Evolutionary conservation across 2,797 vertebrate genomes (phyloP).

Genomic region (Cyprinella venusta): DNA sequence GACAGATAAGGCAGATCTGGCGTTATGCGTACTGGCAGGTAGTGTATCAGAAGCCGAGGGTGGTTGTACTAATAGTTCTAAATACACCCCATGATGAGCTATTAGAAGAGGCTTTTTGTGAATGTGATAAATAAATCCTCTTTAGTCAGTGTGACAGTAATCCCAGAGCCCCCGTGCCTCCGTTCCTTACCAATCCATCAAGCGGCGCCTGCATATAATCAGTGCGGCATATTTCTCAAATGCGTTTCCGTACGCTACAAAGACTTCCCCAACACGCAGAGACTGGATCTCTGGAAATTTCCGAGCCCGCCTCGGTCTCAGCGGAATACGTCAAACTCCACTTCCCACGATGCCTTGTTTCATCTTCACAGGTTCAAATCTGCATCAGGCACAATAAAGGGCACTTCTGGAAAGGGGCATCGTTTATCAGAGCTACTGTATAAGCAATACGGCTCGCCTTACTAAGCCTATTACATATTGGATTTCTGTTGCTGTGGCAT

Average conservation of each 20-base stretch:
- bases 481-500: conserved; percentile 55
- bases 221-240: conserved; percentile 61
- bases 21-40: conserved; percentile 60
- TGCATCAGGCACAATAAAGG: conserved; percentile 39
- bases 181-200: conserved; percentile 64
- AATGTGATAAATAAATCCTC: conserved; percentile 73
- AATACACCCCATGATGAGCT: conserved; percentile 62
- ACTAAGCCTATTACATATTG: conserved; percentile 63
- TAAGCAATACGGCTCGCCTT: conserved; percentile 55
- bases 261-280: conserved; percentile 56
- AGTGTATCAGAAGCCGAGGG: conserved; percentile 59
- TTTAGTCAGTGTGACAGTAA: conserved; percentile 72
- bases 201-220: conserved; percentile 54
- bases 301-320: conserved; percentile 53
- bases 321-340: conserved; percentile 54
- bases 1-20: conserved; percentile 56
- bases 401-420: conserved; percentile 58
- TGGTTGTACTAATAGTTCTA: conserved; percentile 63
- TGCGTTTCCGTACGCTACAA: conserved; percentile 55
- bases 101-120: conserved; percentile 64
- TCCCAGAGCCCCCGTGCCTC: conserved; percentile 62
- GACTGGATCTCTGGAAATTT: conserved; percentile 59
- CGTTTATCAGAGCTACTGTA: conserved; percentile 57
- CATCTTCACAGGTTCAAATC: conserved; percentile 62
- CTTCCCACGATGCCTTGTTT: conserved; percentile 60